A percentile compares a stretch with the other conserved stretches of the same genome.
phyloP scores from a whole-genome alignment of 2,113 vertebrate genomes.

The Pipra filicauda region DNA sequence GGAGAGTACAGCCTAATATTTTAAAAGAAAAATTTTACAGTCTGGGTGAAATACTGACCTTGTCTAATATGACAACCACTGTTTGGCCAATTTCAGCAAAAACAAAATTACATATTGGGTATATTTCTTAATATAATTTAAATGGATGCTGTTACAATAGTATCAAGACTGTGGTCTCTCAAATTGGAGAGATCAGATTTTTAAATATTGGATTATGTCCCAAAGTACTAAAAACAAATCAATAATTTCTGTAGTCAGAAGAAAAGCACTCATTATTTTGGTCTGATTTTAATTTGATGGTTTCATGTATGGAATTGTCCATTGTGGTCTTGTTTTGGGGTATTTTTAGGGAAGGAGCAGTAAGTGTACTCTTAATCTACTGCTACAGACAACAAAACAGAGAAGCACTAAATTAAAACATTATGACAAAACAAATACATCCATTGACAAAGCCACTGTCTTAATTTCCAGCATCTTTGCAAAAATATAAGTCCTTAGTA shows the following conservation, averaged over 20 bases:
- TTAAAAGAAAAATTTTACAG: background rate
- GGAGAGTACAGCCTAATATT: background rate
- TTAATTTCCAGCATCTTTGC: background rate
- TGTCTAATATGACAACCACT: background rate
- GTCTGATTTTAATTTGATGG: background rate
- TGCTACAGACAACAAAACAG: background rate
- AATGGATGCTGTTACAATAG: background rate
- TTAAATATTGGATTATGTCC: background rate
- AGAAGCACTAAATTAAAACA: background rate
- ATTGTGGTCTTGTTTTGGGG: background rate
- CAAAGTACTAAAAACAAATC: background rate
- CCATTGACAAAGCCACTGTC: accelerated
- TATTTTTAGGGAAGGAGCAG: background rate
- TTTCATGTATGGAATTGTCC: background rate
- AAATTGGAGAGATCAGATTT: background rate
- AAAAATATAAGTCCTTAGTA: background rate
- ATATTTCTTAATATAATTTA: background rate
- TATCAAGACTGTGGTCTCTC: background rate
- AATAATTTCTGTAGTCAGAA: background rate
- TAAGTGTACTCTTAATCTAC: background rate
- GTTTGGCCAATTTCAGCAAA: background rate
- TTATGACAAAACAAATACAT: background rate
- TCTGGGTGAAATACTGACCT: background rate
- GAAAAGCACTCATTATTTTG: background rate
- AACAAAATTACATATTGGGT: background rate